These are phyloP conservation scores for Macrostomum lignano DNA, from an alignment of 1,140 invertebrate genomes.

Conservation along the genomic window DNA sequence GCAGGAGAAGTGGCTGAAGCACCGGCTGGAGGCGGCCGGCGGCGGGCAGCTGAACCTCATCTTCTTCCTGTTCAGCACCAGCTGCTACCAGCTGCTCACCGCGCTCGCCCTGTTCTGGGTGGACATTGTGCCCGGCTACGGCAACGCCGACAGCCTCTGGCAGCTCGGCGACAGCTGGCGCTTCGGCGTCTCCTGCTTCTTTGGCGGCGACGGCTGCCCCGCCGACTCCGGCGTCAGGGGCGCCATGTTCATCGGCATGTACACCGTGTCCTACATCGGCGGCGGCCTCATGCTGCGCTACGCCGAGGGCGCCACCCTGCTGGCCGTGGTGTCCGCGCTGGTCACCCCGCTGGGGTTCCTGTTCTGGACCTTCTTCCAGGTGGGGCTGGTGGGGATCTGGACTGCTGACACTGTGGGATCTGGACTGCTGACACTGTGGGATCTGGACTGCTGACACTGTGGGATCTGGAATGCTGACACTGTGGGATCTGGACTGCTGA, in stretches of 20 bases:
- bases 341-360: constrained; percentile 10
- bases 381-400: too few species aligned
- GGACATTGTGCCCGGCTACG: constrained; percentile 12
- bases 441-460: too few species aligned
- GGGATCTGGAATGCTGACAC: too few species aligned
- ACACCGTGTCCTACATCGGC: constrained; percentile 11
- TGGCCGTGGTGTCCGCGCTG: constrained; percentile 10
- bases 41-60: constrained; percentile 9
- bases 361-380: constrained; percentile 12
- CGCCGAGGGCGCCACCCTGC: constrained; percentile 11
- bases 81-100: constrained; percentile 9
- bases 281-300: constrained; percentile 11
- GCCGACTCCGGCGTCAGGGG: too few species aligned
- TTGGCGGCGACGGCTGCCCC: too few species aligned
- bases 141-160: too few species aligned
- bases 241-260: constrained; percentile 10
- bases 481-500: too few species aligned
- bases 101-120: constrained; percentile 11
- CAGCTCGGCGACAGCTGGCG: too few species aligned
- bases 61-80: constrained; percentile 10
- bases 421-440: too few species aligned
- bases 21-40: constrained; percentile 8
- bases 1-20: constrained; percentile 10
- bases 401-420: too few species aligned
- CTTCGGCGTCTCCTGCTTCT: too few species aligned